These are phyloP conservation scores for Indri indri DNA, from an alignment of 2,113 vertebrate species.

Conservation along the genomic window DNA sequence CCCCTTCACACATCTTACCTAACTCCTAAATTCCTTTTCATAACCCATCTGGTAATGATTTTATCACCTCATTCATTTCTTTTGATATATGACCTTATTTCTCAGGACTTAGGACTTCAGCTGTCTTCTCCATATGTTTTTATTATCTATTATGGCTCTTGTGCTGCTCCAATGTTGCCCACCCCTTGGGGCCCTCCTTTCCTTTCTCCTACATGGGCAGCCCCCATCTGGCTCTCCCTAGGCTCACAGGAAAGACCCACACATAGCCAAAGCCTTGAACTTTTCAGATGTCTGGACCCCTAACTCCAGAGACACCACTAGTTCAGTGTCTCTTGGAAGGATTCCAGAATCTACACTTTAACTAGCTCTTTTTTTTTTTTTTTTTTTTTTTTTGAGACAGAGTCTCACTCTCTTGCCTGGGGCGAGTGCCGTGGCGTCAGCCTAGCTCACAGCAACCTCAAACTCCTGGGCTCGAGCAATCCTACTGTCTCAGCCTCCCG, in stretches of 20 bases:
- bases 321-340: background rate
- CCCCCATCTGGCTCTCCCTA: background rate
- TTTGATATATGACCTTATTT: background rate
- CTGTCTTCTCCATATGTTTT: background rate
- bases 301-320: background rate
- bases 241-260: background rate
- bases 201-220: background rate
- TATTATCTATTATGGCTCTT: background rate
- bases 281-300: background rate
- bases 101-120: background rate
- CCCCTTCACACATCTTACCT: background rate
- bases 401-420: too few species aligned
- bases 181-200: background rate
- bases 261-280: background rate
- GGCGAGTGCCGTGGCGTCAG: too few species aligned
- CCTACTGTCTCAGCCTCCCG: too few species aligned
- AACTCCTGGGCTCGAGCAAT: too few species aligned
- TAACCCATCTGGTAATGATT: background rate
- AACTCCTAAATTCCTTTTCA: background rate
- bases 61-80: background rate
- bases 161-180: fast-evolving
- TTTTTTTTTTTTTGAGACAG: too few species aligned
- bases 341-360: background rate
- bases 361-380: background rate
- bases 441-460: too few species aligned